A percentile compares a stretch with the other conserved stretches of the same genome.
These are phyloP conservation scores for Melanotaenia pygmaea DNA, from an alignment of 2,797 vertebrate genomes.

Conservation along the genomic window DNA sequence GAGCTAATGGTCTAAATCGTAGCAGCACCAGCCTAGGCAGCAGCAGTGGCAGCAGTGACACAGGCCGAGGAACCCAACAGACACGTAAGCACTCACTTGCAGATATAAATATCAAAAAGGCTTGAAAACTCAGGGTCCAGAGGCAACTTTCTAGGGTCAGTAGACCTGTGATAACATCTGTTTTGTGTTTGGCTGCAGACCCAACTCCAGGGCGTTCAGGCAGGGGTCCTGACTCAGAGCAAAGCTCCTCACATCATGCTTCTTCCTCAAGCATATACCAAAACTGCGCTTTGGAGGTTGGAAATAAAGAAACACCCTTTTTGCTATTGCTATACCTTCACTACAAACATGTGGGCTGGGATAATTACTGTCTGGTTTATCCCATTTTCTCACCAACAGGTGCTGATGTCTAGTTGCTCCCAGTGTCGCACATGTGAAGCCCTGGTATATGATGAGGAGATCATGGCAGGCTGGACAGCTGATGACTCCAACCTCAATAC, in stretches of 20 bases:
- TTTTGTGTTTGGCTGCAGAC: conserved; percentile 56
- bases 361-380: background rate
- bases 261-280: conserved; percentile 97
- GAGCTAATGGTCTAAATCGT: conserved; percentile 88
- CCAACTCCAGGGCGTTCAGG: conserved; percentile 81
- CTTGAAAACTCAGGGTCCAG: background rate
- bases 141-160: rapidly evolving
- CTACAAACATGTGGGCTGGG: background rate
- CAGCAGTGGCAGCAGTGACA: conserved; percentile 92
- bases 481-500: conserved; percentile 98
- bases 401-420: conserved; percentile 98
- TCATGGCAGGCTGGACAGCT: conserved; percentile 98
- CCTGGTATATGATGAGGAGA: conserved; percentile 98
- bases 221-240: conserved; percentile 88
- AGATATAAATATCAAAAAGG: background rate
- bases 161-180: background rate
- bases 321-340: rapidly evolving
- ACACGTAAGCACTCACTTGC: conserved; percentile 77
- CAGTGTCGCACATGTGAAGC: conserved; percentile 91
- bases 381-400: conserved; percentile 73
- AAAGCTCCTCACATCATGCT: conserved; percentile 90
- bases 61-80: conserved; percentile 82
- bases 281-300: conserved; percentile 95
- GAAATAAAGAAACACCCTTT: conserved; percentile 22
- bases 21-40: conserved; percentile 95